phyloP scores from a whole-genome alignment of 2,113 vertebrate genomes.

The Nipponia nippon region DNA sequence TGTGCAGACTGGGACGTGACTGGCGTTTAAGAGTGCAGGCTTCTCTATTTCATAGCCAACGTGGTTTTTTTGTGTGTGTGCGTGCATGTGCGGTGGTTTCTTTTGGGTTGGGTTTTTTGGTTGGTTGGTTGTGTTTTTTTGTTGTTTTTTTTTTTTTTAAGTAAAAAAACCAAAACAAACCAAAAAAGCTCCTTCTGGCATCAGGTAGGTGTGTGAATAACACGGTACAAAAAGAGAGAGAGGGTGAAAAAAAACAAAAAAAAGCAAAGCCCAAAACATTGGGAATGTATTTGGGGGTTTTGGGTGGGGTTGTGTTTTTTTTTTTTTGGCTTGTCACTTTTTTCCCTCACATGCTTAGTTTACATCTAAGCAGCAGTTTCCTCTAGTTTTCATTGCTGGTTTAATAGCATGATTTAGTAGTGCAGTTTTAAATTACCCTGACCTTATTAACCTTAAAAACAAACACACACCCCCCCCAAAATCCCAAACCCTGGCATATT shows the following conservation, averaged over 20 bases:
- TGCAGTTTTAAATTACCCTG: neutral
- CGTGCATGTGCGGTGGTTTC: neutral
- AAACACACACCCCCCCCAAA: accelerated
- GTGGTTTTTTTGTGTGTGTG: neutral
- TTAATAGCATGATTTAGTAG: neutral
- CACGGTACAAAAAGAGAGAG: neutral
- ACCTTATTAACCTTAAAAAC: neutral
- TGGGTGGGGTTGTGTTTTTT: neutral
- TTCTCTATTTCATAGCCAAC: neutral
- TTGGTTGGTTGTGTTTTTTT: too few species aligned
- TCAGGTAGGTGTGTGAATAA: neutral
- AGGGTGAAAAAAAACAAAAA: too few species aligned
- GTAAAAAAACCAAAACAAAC: neutral
- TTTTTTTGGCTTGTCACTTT: neutral
- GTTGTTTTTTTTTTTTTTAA: too few species aligned
- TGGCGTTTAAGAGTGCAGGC: neutral
- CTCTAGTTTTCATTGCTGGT: neutral
- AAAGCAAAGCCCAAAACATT: neutral
- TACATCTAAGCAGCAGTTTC: neutral
- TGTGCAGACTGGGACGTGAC: neutral
- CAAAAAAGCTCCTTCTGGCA: neutral
- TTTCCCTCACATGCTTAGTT: accelerated
- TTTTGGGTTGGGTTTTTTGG: too few species aligned
- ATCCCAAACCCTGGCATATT: neutral
- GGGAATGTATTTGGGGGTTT: neutral